Evolutionary conservation across 2,113 vertebrate species (phyloP).

Genomic region (Pongo abelii): DNA sequence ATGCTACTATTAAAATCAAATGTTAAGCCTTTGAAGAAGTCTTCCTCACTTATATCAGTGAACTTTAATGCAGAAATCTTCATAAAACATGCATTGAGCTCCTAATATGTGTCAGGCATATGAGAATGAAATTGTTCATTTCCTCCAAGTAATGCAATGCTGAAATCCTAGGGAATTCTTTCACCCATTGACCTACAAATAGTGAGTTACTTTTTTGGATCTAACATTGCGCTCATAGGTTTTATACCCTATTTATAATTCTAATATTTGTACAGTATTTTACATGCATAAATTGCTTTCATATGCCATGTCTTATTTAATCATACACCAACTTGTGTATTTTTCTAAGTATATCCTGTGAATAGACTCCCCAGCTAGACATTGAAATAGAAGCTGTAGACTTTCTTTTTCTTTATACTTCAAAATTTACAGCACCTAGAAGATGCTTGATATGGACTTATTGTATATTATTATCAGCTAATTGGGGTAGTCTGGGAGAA

Average conservation of each 20-base stretch:
- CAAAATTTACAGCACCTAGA: not conserved
- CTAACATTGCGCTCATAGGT: not conserved
- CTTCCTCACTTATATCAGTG: not conserved
- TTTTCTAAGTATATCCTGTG: not conserved
- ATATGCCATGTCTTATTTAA: not conserved
- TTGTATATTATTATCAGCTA: not conserved
- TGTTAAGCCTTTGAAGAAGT: not conserved
- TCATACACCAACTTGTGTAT: not conserved
- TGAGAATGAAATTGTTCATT: not conserved
- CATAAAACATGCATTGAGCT: not conserved
- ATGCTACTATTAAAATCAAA: not conserved
- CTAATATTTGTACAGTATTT: not conserved
- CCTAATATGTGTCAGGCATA: not conserved
- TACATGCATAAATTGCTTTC: not conserved
- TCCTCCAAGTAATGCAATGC: not conserved
- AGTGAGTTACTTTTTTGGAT: not conserved
- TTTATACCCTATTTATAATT: not conserved
- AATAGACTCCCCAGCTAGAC: not conserved
- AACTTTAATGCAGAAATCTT: not conserved
- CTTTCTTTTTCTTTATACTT: not conserved
- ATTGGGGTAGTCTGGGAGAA: not conserved
- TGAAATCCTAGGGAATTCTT: not conserved
- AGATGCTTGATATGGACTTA: not conserved
- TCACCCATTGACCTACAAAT: not conserved
- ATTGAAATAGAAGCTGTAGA: not conserved